Evolutionary conservation across 2,888 invertebrate species (phyloP), one percentile per base, ranked within the genome.

Genomic region (Deilephila porcellus): DNA sequence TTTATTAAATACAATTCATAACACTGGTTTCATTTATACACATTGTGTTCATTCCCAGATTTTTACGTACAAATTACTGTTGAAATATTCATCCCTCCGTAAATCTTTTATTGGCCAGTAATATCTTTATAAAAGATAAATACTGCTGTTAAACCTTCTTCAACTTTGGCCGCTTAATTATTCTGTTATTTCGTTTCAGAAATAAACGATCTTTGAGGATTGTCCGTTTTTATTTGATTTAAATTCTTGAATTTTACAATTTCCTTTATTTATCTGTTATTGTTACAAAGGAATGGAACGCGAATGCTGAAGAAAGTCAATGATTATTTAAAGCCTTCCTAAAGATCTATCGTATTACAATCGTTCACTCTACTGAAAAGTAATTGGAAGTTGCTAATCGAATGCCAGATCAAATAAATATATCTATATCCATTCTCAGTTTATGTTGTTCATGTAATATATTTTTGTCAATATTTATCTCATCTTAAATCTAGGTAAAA

Each of bases 61-160:
- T 25, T 25, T 29, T 29, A 14, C 4, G 4, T 60, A n/a, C 0
- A 60, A n/a, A 59, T n/a, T n/a, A 14, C 14, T 29, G 17, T 60
- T 62, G 62, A 62, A 62, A 62, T 34, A 62, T 62, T 32, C 14
- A 62, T n/a, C 32, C 19, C 1, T 60, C 34, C 34, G n/a, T 34
- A 63, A 63, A 63, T 63, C 63, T 63, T 63, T 34, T 37, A n/a
- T 63, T 63, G 34, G 62, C 5, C 34, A 37, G 19, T 37, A 63
- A 63, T 34, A 63, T 34, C 63, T 63, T 63, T 63, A 63, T 63
- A 34, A 37, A 63, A 63, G 34, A 63, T 63, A 63, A 63, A 63
- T 63, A 63, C 34, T 63, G 7, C n/a, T n/a, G 34, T 8, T 37
- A 63, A 37, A n/a, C 34, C 34, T 19, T n/a, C 34, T 37, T 34